phyloP scores from a whole-genome alignment of 2,888 invertebrate species.

The Brachycybe producta region DNA sequence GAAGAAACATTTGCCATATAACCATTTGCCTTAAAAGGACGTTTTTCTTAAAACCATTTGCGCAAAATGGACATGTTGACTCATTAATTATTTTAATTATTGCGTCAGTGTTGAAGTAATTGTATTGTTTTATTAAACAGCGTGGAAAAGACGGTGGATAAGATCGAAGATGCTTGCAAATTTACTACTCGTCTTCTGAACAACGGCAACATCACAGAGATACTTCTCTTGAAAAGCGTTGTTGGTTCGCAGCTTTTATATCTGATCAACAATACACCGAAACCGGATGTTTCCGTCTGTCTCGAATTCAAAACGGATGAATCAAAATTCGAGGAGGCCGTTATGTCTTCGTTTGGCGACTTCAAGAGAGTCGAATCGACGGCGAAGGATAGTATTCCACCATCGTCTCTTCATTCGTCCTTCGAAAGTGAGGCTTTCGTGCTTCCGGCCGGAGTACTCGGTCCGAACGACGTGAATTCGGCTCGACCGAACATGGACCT shows the following conservation, averaged over 20 bases:
- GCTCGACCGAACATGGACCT: slow-evolving; percentile 25
- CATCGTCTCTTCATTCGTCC: slow-evolving; percentile 31
- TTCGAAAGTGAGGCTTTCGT: slow-evolving; percentile 33
- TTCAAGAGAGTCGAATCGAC: slow-evolving; percentile 15
- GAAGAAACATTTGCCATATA: no score
- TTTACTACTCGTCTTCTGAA: slow-evolving; percentile 69
- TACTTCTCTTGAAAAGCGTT: slow-evolving; percentile 65
- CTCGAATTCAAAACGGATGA: slow-evolving; percentile 58
- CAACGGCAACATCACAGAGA: slow-evolving; percentile 71
- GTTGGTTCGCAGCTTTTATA: slow-evolving; percentile 63
- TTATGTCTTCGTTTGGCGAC: slow-evolving; percentile 33
- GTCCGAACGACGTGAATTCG: slow-evolving; percentile 26
- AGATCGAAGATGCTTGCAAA: slow-evolving; percentile 72
- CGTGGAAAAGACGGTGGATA: slow-evolving; percentile 68
- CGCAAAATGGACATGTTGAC: no score
- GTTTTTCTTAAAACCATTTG: no score
- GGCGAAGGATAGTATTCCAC: slow-evolving; percentile 16
- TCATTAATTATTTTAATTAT: no score
- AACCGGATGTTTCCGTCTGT: slow-evolving; percentile 61
- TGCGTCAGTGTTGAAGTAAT: no score
- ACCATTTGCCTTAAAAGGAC: no score
- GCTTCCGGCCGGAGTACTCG: slow-evolving; percentile 29
- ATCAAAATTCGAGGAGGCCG: slow-evolving; percentile 58
- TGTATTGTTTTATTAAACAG: slow-evolving; percentile 28
- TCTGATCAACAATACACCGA: slow-evolving; percentile 66